These are phyloP conservation scores for Tribolium castaneum DNA, from an alignment of 1,140 invertebrate species.

Conservation along the genomic window DNA sequence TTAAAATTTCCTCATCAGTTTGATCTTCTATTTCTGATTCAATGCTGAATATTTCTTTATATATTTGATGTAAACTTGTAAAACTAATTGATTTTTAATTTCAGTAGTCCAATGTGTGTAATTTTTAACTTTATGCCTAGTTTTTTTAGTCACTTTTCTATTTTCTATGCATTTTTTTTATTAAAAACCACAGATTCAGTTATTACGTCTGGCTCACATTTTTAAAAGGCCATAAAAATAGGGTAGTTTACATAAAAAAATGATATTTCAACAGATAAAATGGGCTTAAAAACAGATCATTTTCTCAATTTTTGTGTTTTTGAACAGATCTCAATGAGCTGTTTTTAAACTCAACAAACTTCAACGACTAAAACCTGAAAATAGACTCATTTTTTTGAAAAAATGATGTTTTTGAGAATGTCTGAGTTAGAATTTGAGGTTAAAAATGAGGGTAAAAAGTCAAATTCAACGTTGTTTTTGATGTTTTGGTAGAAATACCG, in stretches of 20 bases:
- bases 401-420: not conserved
- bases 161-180: slow-evolving; percentile 13
- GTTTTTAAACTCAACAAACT: not conserved
- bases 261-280: not conserved
- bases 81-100: too few relatives aligned
- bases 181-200: not conserved
- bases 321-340: not conserved
- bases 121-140: not conserved
- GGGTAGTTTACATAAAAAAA: not conserved
- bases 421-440: not conserved
- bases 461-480: not conserved
- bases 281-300: not conserved
- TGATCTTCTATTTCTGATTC: too few relatives aligned
- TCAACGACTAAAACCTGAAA: not conserved
- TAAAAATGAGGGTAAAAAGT: not conserved
- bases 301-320: not conserved
- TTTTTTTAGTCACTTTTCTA: not conserved
- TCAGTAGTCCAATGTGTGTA: not conserved
- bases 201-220: slow-evolving; percentile 20
- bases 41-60: too few relatives aligned
- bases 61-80: too few relatives aligned
- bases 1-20: too few relatives aligned
- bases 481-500: not conserved
- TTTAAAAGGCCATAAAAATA: too few relatives aligned
- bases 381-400: too few relatives aligned